Percentiles rank a stretch among this genome's conserved stretches.
Evolutionary conservation across 2,797 vertebrate species (phyloP).

Genomic region (Trachurus trachurus): DNA sequence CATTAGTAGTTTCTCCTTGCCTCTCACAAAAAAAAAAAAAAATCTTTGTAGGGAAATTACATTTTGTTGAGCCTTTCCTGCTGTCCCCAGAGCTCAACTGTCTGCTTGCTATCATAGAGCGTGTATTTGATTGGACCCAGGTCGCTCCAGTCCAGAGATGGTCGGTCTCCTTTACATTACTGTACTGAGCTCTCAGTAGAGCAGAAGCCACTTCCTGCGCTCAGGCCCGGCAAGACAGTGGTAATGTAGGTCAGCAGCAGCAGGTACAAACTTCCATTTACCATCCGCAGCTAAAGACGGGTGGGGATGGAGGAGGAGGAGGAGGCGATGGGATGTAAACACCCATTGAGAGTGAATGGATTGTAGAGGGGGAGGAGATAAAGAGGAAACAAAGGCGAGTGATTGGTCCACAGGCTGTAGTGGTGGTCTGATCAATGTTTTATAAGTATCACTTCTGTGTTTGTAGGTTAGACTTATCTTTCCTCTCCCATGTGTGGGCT

Average conservation of each 20-base stretch:
- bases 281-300: slow-evolving; percentile 57
- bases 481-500: slow-evolving; percentile 57
- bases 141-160: not conserved
- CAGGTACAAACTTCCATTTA: slow-evolving; percentile 69
- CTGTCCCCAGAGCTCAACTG: not conserved
- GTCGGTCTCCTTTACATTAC: not conserved
- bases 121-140: slow-evolving; percentile 12
- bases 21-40: not conserved
- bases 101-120: not conserved
- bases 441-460: slow-evolving; percentile 63
- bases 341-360: slow-evolving; percentile 33
- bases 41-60: not conserved
- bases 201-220: slow-evolving; percentile 20
- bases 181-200: slow-evolving; percentile 7
- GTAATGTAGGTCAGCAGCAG: slow-evolving; percentile 77
- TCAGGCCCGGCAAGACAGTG: slow-evolving; percentile 26
- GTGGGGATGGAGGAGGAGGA: slow-evolving; percentile 56
- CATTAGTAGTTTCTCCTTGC: not conserved
- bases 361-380: slow-evolving; percentile 20
- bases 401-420: slow-evolving; percentile 52
- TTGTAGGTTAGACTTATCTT: slow-evolving; percentile 74
- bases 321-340: slow-evolving; percentile 44
- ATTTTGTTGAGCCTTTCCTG: not conserved
- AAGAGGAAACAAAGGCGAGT: slow-evolving; percentile 10
- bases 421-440: slow-evolving; percentile 76